A percentile compares a stretch with the other conserved stretches of the same genome.
These are phyloP conservation scores for Ctenodactylus gundi DNA, from an alignment of 2,113 vertebrate genomes.

Conservation along the genomic window DNA sequence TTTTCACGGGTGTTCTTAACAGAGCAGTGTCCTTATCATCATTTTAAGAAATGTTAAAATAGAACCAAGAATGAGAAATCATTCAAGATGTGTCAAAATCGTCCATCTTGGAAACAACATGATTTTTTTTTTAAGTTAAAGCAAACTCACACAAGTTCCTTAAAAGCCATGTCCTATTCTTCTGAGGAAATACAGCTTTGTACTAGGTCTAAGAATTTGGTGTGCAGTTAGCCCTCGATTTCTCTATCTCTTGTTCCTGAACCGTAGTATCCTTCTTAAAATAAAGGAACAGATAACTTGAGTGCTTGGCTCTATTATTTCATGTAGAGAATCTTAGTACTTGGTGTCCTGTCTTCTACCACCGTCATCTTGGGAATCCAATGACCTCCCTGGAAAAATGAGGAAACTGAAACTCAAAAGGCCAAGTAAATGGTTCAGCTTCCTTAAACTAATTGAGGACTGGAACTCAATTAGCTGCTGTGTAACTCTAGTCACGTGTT, in stretches of 20 bases:
- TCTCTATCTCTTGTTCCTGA: not conserved
- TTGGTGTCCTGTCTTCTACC: not conserved
- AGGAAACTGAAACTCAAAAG: not conserved
- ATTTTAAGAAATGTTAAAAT: conserved; percentile 4
- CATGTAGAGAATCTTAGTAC: not conserved
- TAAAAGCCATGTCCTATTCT: not conserved
- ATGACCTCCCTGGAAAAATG: not conserved
- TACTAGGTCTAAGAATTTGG: not conserved
- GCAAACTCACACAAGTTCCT: not conserved
- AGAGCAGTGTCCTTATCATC: not conserved
- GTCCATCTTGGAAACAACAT: not conserved
- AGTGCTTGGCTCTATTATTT: not conserved
- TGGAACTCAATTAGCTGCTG: not conserved
- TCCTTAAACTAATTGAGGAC: not conserved
- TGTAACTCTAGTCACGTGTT: not conserved
- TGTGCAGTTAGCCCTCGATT: not conserved
- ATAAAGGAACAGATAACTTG: not conserved
- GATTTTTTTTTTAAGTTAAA: not conserved
- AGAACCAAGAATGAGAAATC: not conserved
- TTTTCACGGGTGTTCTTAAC: not conserved
- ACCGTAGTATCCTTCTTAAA: not conserved
- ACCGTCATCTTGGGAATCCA: not conserved
- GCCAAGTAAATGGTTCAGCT: not conserved
- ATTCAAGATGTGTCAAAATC: not conserved
- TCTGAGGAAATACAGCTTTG: not conserved